phyloP scores from a whole-genome alignment of 2,113 vertebrate species.

The Phyllopteryx taeniolatus region DNA sequence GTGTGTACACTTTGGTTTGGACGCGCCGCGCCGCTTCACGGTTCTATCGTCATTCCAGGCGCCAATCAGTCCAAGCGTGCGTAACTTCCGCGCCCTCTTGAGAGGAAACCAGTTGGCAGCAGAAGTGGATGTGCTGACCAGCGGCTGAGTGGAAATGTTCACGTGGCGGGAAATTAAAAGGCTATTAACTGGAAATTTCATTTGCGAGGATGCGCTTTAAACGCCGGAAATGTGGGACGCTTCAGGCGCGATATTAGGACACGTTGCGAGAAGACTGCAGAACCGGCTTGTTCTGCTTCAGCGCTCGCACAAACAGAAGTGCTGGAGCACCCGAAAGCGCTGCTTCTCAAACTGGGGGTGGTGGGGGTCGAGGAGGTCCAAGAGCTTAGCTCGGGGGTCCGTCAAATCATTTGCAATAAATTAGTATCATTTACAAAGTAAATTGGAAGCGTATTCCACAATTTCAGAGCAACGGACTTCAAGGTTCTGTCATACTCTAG shows the following conservation, averaged over 20 bases:
- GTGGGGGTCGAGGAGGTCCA: no score
- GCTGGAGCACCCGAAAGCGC: no score
- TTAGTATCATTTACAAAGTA: no score
- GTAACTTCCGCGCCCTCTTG: background rate
- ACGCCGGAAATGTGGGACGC: background rate
- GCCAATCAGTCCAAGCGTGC: background rate
- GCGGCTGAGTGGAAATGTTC: background rate
- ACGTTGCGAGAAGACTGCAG: background rate
- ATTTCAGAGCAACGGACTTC: no score
- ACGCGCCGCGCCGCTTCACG: background rate
- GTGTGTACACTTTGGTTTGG: slow-evolving; percentile 14
- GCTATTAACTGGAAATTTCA: background rate
- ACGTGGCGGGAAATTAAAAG: slow-evolving; percentile 2
- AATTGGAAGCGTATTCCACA: no score
- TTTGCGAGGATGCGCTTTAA: slow-evolving; percentile 5
- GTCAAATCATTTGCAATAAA: no score
- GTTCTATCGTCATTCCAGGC: background rate
- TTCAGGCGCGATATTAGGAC: background rate
- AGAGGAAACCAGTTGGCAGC: background rate
- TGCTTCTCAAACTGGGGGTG: no score
- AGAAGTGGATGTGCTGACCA: background rate
- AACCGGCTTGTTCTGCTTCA: background rate
- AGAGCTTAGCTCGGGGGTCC: no score
- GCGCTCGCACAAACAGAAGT: background rate
- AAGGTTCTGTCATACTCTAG: no score